Evolutionary conservation across 2,888 invertebrate species (phyloP).

Genomic region (Liopterus haemorrhoidalis): DNA sequence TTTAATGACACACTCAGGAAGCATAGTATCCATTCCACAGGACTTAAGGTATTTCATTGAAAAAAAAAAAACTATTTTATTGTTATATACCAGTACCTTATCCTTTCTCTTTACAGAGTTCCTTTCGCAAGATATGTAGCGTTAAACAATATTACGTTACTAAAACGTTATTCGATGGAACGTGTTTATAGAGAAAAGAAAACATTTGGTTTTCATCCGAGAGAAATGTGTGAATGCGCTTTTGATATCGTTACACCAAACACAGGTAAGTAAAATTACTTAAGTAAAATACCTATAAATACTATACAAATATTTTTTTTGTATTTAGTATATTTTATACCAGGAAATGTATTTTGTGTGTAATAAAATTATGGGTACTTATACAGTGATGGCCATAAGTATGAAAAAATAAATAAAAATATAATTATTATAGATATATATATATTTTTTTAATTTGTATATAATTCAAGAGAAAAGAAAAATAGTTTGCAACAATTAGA

Average conservation of each 20-base stretch:
- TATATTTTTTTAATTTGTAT: background rate
- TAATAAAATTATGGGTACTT: too few species aligned
- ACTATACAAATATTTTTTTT: background rate
- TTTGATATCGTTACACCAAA: conserved; percentile 86
- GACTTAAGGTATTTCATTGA: conserved; percentile 63
- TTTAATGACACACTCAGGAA: conserved; percentile 82
- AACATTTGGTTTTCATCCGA: conserved; percentile 76
- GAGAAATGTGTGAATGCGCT: conserved; percentile 83
- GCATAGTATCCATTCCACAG: conserved; percentile 76
- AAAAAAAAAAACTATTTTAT: background rate
- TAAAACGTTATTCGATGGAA: conserved; percentile 82
- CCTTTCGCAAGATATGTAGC: conserved; percentile 79
- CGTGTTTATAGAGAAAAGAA: conserved; percentile 79
- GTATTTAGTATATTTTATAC: background rate
- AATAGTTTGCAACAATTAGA: too few species aligned
- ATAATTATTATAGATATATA: conserved; percentile 2
- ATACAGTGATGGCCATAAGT: too few species aligned
- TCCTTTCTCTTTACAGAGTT: conserved; percentile 50
- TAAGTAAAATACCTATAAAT: background rate
- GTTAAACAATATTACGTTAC: conserved; percentile 66
- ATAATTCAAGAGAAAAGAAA: too few species aligned
- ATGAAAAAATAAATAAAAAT: too few species aligned
- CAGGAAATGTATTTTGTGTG: background rate
- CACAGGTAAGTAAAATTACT: conserved; percentile 46
- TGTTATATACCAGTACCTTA: too few species aligned